Base-by-base conservation (phyloP, 1,140 invertebrate genomes). In the Palaemon carinicauda region DNA sequence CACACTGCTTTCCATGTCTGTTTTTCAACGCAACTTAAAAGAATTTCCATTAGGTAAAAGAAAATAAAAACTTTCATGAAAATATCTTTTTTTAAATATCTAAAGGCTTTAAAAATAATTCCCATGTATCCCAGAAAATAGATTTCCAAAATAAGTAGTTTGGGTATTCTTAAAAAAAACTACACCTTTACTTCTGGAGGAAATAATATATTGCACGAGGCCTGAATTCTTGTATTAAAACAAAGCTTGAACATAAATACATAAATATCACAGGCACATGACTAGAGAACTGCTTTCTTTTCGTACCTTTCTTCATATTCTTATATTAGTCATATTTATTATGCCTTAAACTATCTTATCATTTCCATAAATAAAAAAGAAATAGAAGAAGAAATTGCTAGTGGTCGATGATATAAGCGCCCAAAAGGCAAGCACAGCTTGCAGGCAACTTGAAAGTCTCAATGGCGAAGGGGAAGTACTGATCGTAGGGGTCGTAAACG, bases 371-470 rank as follows among this genome's bases (percentile, higher is more conserved):
- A 41, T 41, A 12, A 9, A 9, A 0, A 41, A 41, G 41, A n/a
- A n/a, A n/a, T n/a, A 41, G 41, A 1, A 12, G 41, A 41, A 41
- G 41, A 41, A 17, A 24, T 24, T n/a, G 27, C 53, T 87, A 87
- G 74, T 87, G 84, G 51, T 33, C 56, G 9, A 87, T 71, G 19
- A n/a, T 24, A 33, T 60, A 90, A 53, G 81, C 89, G 29, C 81
- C 87, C 27, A 90, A 27, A 4, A 85, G 60, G 79, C 89, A 90
- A 50, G 86, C 82, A 65, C 89, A 90, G 71, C 89, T 85, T 56
- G 84, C 82, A 54, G 89, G 89, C 24, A 90, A 51, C 79, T 88
- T 89, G 80, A 90, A 90, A 21, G 80, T 82, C 71, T 89, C 89
- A 12, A 90, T 71, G 41, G 79, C 79, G 51, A 90, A 90, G 54